Evolutionary conservation across 2,797 vertebrate genomes (phyloP), one percentile per base, ranked within the genome.

Genomic region (Psittacula derbiana): DNA sequence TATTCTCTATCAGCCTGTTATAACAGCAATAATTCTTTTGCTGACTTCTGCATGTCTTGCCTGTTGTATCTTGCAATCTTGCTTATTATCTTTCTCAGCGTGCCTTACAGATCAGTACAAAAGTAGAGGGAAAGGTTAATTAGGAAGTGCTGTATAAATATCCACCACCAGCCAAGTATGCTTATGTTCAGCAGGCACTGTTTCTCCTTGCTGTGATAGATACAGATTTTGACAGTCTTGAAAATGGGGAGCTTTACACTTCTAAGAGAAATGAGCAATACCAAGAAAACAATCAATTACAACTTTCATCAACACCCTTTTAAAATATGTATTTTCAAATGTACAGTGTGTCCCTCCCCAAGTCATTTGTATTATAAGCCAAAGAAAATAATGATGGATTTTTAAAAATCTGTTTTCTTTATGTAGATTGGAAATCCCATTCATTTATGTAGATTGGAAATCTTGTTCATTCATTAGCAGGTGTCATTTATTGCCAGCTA

Each of bases 81-180:
- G 31, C 6, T 93, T 69, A 20, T 90, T 96, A 80, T 94, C 87
- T 80, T 95, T 93, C 84, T 80, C 86, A 85, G 76, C 53, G 74
- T 55, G 61, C 74, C 64, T 79, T 64, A 38, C 10, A 86, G 72
- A 87, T 79, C 75, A 90, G 21, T 58, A 75, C 81, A 92, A 80
- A 96, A 91, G 66, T 60, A 85, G 76, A 82, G 43, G 27, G 52
- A 95, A 95, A 96, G 86, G 65, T 89, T 96, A 87, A 92, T 64
- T 31, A 61, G 66, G 61, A 93, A 72, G 6, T 49, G 38, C 70
- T 73, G 52, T 94, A 69, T 65, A 94, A 93, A 94, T 88, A 89
- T 31, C 33, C 47, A 64, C 9, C 38, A 79, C 33, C 66, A 92
- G 66, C 49, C 57, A 92, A 70, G 33, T 79, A 53, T 78, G 72